Conservation (phyloP, 2,888 invertebrate species). For the Dermolepida albohirtum region DNA sequence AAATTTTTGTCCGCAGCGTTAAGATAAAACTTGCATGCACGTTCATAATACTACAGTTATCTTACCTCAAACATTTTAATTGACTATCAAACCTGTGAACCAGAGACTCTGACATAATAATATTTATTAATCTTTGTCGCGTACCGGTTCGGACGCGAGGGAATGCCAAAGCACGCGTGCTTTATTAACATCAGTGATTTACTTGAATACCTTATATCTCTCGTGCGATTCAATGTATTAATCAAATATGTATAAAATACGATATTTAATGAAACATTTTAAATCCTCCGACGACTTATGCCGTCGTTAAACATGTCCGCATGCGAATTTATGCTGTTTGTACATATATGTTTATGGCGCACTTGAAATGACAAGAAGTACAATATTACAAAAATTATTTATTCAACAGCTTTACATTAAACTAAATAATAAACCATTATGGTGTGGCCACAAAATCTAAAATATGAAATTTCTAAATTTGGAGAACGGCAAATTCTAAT, state of each 20-base stretch:
- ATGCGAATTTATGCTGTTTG: too few relatives aligned
- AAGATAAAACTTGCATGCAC: not conserved
- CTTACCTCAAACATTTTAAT: slow-evolving; percentile 45
- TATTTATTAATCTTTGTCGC: slow-evolving; percentile 53
- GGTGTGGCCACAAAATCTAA: too few relatives aligned
- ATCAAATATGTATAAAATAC: slow-evolving; percentile 35
- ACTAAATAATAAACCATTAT: too few relatives aligned
- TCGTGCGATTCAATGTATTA: slow-evolving; percentile 43
- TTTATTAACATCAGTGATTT: slow-evolving; percentile 43
- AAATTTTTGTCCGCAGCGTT: not conserved
- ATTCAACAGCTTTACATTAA: too few relatives aligned
- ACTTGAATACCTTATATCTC: slow-evolving; percentile 46
- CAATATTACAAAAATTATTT: too few relatives aligned
- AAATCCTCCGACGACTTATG: not conserved
- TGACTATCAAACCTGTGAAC: slow-evolving; percentile 53
- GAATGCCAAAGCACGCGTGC: slow-evolving; percentile 44
- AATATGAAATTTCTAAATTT: too few relatives aligned
- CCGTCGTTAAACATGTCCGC: too few relatives aligned
- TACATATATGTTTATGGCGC: too few relatives aligned
- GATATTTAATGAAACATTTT: slow-evolving; percentile 21
- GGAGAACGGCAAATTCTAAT: too few relatives aligned
- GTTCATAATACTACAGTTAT: slow-evolving; percentile 29
- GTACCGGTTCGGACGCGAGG: slow-evolving; percentile 40
- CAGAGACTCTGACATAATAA: slow-evolving; percentile 54
- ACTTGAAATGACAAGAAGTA: too few relatives aligned